Conservation (phyloP, 2,797 vertebrate genomes). For the Sebastes oblongus region DNA sequence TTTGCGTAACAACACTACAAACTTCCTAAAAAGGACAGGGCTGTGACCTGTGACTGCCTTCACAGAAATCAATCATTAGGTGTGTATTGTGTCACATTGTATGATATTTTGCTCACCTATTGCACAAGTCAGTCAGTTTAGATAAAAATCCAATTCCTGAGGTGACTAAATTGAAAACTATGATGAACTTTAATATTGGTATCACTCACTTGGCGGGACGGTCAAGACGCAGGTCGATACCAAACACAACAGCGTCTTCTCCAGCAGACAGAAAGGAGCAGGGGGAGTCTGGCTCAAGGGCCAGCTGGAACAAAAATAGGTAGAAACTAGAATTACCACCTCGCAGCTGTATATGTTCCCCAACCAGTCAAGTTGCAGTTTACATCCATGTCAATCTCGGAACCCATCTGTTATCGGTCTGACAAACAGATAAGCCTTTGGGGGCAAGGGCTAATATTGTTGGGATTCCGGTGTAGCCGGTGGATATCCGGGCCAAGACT, state of each 20-base stretch:
- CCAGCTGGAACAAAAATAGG: constrained; percentile 81
- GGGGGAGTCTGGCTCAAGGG: constrained; percentile 95
- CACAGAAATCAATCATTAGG: not conserved
- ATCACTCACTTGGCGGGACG: constrained; percentile 92
- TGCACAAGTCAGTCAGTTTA: not conserved
- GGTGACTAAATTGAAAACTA: not conserved
- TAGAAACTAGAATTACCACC: not conserved
- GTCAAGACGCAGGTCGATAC: constrained; percentile 93
- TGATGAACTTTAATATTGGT: not conserved
- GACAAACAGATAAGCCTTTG: no score
- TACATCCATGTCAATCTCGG: no score
- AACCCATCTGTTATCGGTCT: no score
- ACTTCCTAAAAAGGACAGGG: not conserved
- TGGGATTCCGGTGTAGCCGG: no score
- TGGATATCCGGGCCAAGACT: no score
- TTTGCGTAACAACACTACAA: not conserved
- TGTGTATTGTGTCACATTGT: not conserved
- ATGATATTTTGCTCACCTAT: not conserved
- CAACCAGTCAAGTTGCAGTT: not conserved
- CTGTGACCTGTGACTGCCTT: not conserved
- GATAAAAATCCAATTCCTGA: not conserved
- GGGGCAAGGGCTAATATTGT: no score
- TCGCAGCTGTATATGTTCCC: not conserved
- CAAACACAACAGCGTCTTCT: constrained; percentile 95
- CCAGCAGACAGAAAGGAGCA: constrained; percentile 96